Evolutionary conservation across 1,140 invertebrate species (phyloP), one percentile per base, ranked within the genome.

Genomic region (Philotrypesis tridentata): DNA sequence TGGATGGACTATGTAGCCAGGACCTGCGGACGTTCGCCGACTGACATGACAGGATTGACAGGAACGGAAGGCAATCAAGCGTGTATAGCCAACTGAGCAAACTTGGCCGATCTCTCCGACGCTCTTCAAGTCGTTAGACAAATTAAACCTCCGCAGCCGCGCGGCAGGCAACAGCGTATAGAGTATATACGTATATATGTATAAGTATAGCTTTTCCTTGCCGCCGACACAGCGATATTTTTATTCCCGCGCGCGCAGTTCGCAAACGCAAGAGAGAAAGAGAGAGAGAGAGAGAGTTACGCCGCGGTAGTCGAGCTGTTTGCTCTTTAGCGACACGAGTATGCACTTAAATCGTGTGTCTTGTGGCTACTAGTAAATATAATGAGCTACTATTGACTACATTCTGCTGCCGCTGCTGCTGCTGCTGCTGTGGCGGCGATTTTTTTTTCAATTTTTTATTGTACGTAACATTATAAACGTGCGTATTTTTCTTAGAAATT

Each of bases 111-210:
- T 29, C 21, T 65, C 61, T 65, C 27, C 25, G 17, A 21, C 4
- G 0, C 12, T 48, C n/a, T 63, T 65, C 61, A 14, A 65, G 9
- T 65, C 61, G 27, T 65, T 65, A 25, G 61, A 65, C 27, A 65
- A 65, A 65, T 65, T 65, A 65, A 65, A 65, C 48, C 61, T 65
- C 25, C 61, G 23, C 61, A 65, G 61, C 40, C 12, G 40, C 40
- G 40, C 40, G 17, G 40, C 40, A 43, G n/a, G n/a, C n/a, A n/a
- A n/a, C n/a, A n/a, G n/a, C n/a, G n/a, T n/a, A n/a, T n/a, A n/a
- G n/a, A n/a, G n/a, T n/a, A n/a, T n/a, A n/a, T n/a, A n/a, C n/a
- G n/a, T n/a, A n/a, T n/a, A n/a, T n/a, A n/a, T n/a, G n/a, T n/a
- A n/a, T n/a, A n/a, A 37, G 33, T 9, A 37, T 3, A 3, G 21